Conservation (phyloP, 1,140 invertebrate species). For the Drosophila fuyamai region DNA sequence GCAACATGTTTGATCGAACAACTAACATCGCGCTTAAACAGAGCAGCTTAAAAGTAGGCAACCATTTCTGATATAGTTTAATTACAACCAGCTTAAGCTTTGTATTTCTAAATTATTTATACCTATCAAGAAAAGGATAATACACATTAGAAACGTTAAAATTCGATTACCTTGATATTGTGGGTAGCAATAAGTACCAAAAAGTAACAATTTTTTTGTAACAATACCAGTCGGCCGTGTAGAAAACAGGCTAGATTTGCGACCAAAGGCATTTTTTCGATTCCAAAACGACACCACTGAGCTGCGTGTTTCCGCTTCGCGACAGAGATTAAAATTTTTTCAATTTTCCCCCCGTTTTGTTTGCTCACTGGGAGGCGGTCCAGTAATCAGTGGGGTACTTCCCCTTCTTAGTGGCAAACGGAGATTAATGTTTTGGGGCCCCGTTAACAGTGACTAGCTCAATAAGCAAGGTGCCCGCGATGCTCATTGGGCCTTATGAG, state of each 20-base stretch:
- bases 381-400: slow-evolving; percentile 44
- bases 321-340: slow-evolving; percentile 78
- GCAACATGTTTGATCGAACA: slow-evolving; percentile 2
- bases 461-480: slow-evolving; percentile 38
- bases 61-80: not conserved
- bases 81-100: not conserved
- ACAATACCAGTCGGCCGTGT: too few species aligned
- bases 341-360: slow-evolving; percentile 58
- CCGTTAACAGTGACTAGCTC: slow-evolving; percentile 42
- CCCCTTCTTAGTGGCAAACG: slow-evolving; percentile 75
- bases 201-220: too few species aligned
- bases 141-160: too few species aligned
- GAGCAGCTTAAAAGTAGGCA: not conserved
- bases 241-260: not conserved
- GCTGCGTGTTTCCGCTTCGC: slow-evolving; percentile 70
- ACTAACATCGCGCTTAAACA: not conserved
- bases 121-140: not conserved
- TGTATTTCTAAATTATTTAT: too few species aligned
- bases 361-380: slow-evolving; percentile 39
- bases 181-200: too few species aligned
- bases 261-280: not conserved
- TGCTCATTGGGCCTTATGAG: slow-evolving; percentile 69
- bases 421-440: slow-evolving; percentile 75
- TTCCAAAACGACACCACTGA: not conserved
- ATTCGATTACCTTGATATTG: too few species aligned